Conservation (phyloP, 2,113 vertebrate genomes). For the Nannospalax galili region DNA sequence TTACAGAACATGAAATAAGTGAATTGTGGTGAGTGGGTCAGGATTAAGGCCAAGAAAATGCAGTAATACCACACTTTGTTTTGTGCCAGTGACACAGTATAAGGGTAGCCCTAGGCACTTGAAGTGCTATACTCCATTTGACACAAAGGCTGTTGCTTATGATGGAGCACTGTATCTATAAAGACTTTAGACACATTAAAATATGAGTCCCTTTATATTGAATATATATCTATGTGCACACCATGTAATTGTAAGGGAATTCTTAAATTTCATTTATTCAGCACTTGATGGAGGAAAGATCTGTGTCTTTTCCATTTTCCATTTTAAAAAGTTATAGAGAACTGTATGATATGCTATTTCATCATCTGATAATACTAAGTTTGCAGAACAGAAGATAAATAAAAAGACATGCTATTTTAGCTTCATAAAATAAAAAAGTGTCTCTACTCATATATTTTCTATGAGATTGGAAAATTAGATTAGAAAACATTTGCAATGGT, state of each 20-base stretch:
- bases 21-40: neutral
- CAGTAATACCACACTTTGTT: neutral
- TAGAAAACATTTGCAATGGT: neutral
- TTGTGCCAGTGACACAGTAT: too few species aligned
- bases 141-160: neutral
- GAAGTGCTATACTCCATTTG: neutral
- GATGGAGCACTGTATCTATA: too few species aligned
- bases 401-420: neutral
- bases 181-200: neutral
- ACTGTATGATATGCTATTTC: neutral
- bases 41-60: neutral
- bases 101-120: neutral
- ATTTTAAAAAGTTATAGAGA: neutral
- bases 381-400: neutral
- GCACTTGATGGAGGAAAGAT: neutral
- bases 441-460: neutral
- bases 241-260: neutral
- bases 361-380: neutral
- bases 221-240: too few species aligned
- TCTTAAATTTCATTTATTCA: neutral
- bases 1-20: neutral
- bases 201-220: neutral
- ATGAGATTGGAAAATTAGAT: neutral
- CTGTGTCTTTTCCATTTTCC: neutral
- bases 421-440: neutral